Base-by-base conservation (phyloP, 2,797 vertebrate genomes). In the Sorex maritimensis region DNA sequence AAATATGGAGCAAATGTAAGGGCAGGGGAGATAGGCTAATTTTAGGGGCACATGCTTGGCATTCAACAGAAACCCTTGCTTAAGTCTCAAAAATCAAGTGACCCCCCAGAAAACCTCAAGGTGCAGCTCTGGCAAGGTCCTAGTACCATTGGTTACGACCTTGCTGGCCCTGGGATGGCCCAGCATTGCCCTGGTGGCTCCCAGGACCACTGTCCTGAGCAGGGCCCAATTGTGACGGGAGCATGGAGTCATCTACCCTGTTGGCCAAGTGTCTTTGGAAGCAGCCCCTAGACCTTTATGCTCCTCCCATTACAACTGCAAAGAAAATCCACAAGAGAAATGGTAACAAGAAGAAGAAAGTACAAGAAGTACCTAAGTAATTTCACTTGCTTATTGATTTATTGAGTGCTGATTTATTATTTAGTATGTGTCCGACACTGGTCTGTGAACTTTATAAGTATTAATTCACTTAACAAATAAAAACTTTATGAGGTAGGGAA, bases 301-400 rank as follows among this genome's bases (percentile, higher is more conserved):
- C 15, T 61, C 19, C 21, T 61, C 58, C 58, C 58, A 6, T 17
- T 19, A 61, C 58, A 61, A 7, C 3, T 61, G 58, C 17, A 61
- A 61, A 7, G 55, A 89, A 89, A 84, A 17, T 23, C 58, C 21
- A 19, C 19, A 21, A 61, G 3, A 3, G 14, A 67, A 0, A 15
- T 52, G 7, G 49, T 81, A 38, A 41, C 2, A 68, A 75, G 61
- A n/a, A 73, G 68, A 38, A 41, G 68, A 26, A 72, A 85, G 5
- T 77, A 15, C 6, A 86, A 72, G 46, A 93, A 10, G 4, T 82
- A 65, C 14, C 21, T n/a, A 68, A 68, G 55, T 21, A 34, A 80
- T 80, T 71, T 14, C 1, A 26, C 55, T 92, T 91, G 41, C 30
- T 58, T 78, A 26, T 86, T 90, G n/a, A 81, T 65, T 90, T 71